phyloP scores from a whole-genome alignment of 2,888 invertebrate genomes.

The Petrolisthes cinctipes region DNA sequence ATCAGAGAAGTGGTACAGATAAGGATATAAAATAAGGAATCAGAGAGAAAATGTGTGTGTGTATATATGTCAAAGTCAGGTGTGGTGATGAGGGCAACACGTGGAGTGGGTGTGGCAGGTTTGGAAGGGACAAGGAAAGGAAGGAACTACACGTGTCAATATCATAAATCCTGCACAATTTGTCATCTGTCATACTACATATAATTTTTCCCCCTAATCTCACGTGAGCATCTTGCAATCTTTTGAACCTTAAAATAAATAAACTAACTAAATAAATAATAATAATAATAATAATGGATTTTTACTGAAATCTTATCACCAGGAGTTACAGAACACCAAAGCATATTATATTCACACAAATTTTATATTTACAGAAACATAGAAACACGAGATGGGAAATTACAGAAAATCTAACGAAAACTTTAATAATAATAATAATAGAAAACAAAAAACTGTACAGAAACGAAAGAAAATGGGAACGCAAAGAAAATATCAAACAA shows the following conservation, averaged over 20 bases:
- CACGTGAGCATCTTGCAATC: neutral
- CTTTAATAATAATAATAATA: too few species aligned
- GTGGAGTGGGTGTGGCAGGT: too few species aligned
- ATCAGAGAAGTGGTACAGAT: neutral
- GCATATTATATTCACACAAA: too few species aligned
- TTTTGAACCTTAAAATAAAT: neutral
- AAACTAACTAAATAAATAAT: neutral
- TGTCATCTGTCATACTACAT: conserved; percentile 1
- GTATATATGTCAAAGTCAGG: conserved; percentile 21
- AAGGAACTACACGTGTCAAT: conserved; percentile 5
- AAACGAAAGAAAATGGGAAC: too few species aligned
- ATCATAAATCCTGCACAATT: neutral
- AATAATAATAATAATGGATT: neutral
- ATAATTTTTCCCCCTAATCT: neutral
- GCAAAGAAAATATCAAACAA: too few species aligned
- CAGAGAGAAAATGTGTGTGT: neutral
- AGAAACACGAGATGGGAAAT: too few species aligned
- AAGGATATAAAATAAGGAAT: neutral
- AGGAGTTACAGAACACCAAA: too few species aligned
- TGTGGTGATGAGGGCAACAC: neutral
- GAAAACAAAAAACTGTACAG: too few species aligned
- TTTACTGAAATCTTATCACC: too few species aligned
- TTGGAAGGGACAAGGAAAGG: too few species aligned
- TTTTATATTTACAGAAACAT: too few species aligned
- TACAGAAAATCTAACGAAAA: too few species aligned